Percentiles rank a stretch among this genome's conserved stretches.
These are phyloP conservation scores for Salpingus planirostris DNA, from an alignment of 2,888 invertebrate species.

Conservation along the genomic window DNA sequence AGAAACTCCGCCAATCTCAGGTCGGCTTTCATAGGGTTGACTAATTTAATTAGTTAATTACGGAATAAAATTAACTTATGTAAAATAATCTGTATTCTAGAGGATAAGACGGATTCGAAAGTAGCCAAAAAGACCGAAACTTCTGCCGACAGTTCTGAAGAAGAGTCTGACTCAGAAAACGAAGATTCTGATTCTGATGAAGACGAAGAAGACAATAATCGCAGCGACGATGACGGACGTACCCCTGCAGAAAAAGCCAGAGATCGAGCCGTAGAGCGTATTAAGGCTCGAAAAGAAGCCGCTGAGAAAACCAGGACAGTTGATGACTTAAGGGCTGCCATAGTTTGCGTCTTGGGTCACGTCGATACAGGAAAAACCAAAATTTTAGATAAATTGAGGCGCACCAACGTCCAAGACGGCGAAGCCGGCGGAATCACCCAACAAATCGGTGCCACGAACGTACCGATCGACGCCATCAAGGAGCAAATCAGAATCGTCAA, in stretches of 20 bases:
- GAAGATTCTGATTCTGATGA: constrained; percentile 38
- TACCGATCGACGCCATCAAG: constrained; percentile 90
- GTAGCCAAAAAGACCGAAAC: constrained; percentile 18
- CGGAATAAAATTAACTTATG: too few relatives aligned
- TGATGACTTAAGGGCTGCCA: constrained; percentile 81
- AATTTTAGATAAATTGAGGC: constrained; percentile 87
- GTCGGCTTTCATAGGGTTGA: too few relatives aligned
- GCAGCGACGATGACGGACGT: constrained; percentile 56
- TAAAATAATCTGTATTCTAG: not conserved
- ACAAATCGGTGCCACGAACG: constrained; percentile 99
- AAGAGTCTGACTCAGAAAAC: constrained; percentile 30
- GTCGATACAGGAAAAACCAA: constrained; percentile 99
- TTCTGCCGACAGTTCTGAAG: constrained; percentile 27
- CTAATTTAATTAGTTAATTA: too few relatives aligned
- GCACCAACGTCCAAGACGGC: constrained; percentile 86
- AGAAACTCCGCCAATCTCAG: constrained; percentile 27
- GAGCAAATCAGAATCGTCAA: constrained; percentile 93
- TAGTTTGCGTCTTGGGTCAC: constrained; percentile 97
- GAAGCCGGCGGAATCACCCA: constrained; percentile 99
- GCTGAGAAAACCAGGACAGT: constrained; percentile 58
- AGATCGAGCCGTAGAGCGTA: constrained; percentile 62
- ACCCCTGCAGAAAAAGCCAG: constrained; percentile 69
- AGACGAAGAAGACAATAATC: constrained; percentile 51
- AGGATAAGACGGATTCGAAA: constrained; percentile 4
- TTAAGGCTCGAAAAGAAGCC: constrained; percentile 57